phyloP scores from a whole-genome alignment of 2,113 vertebrate genomes.

The Xiphorhynchus elegans region DNA sequence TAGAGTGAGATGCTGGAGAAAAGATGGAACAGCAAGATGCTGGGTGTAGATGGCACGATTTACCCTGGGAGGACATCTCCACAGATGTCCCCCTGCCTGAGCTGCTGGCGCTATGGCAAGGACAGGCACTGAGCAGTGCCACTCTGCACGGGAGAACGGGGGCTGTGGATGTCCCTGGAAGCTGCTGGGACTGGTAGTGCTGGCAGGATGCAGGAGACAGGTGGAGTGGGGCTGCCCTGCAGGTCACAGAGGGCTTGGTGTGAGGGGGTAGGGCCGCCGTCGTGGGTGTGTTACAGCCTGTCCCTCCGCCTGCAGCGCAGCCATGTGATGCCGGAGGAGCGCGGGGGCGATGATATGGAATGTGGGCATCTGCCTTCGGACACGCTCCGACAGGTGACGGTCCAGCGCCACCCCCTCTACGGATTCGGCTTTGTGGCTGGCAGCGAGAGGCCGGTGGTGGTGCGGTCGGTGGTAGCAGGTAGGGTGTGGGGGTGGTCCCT shows the following conservation, averaged over 20 bases:
- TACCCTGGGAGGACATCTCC: background rate
- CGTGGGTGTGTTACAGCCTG: background rate
- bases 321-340: slow-evolving; percentile 92
- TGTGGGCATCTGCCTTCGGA: slow-evolving; percentile 91
- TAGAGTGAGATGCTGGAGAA: background rate
- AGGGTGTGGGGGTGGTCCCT: background rate
- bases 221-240: background rate
- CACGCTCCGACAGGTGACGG: slow-evolving; percentile 89
- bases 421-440: slow-evolving; percentile 96
- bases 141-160: fast-evolving
- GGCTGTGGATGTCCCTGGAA: fast-evolving
- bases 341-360: slow-evolving; percentile 90
- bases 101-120: background rate
- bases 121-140: background rate
- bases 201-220: background rate
- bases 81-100: fast-evolving
- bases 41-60: background rate
- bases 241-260: background rate
- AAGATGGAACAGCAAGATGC: background rate
- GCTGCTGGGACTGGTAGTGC: background rate
- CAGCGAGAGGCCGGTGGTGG: slow-evolving; percentile 92
- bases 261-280: fast-evolving
- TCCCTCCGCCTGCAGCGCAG: slow-evolving; percentile 59
- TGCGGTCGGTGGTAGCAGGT: slow-evolving; percentile 94
- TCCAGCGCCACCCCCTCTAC: slow-evolving; percentile 87